phyloP scores from a whole-genome alignment of 1,140 invertebrate species.

The Zaprionus kolodkinae region DNA sequence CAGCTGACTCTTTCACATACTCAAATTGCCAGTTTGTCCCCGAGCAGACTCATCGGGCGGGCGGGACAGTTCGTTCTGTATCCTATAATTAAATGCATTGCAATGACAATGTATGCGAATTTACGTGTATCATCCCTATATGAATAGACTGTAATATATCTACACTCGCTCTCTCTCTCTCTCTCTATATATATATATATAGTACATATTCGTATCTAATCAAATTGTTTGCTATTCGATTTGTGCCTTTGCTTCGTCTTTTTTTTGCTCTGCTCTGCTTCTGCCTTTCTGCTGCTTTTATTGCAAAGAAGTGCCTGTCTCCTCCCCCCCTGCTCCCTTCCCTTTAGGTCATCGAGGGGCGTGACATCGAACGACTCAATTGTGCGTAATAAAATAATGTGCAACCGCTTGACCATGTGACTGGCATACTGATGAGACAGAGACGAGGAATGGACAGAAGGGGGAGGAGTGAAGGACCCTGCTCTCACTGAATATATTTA shows the following conservation, averaged over 20 bases:
- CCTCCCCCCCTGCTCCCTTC: too few relatives aligned
- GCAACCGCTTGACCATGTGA: conserved; percentile 65
- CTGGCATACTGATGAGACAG: conserved; percentile 70
- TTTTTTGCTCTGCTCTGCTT: neutral
- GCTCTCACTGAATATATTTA: conserved; percentile 43
- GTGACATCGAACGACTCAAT: conserved; percentile 63
- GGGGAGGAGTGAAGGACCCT: neutral
- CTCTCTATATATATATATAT: neutral
- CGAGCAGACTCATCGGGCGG: neutral
- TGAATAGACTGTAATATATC: neutral
- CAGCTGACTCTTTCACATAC: conserved; percentile 41
- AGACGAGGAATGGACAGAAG: neutral
- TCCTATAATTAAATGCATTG: conserved; percentile 42
- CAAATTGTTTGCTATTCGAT: conserved; percentile 37
- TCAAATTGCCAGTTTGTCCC: neutral
- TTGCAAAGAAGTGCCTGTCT: conserved; percentile 13
- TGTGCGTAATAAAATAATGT: conserved; percentile 79
- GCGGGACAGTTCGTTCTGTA: neutral
- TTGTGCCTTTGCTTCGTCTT: conserved; percentile 11
- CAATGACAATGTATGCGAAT: conserved; percentile 21
- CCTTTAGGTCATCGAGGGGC: conserved; percentile 30
- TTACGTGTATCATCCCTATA: conserved; percentile 4
- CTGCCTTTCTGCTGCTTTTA: conserved; percentile 24
- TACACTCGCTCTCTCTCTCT: too few relatives aligned
- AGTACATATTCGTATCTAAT: conserved; percentile 21